These are phyloP conservation scores for Paradoxurus hermaphroditus DNA, from an alignment of 2,113 vertebrate genomes.

Conservation along the genomic window DNA sequence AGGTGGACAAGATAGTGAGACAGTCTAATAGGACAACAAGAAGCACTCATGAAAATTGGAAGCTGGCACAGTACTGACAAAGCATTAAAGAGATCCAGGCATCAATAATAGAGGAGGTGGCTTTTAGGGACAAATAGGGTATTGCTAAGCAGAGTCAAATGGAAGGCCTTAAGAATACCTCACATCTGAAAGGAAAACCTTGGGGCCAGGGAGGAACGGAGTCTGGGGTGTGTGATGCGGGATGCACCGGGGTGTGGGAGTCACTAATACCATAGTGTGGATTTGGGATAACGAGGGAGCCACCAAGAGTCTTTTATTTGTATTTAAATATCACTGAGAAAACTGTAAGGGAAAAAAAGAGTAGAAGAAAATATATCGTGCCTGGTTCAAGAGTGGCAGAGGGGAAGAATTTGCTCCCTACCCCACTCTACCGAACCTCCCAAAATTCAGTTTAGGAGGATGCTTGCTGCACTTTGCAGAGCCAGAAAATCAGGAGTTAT, in stretches of 20 bases:
- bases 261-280: neutral
- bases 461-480: neutral
- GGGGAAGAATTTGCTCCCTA: neutral
- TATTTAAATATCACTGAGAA: neutral
- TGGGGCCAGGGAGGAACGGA: neutral
- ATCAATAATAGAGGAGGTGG: neutral
- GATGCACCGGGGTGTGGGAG: neutral
- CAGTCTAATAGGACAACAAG: neutral
- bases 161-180: neutral
- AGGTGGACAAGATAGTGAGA: neutral
- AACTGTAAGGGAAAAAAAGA: neutral
- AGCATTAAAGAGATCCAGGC: neutral
- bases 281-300: neutral
- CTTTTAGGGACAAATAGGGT: neutral
- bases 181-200: neutral
- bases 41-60: neutral
- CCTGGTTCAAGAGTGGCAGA: neutral
- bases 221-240: fast-evolving
- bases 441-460: neutral
- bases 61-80: neutral
- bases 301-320: neutral
- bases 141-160: neutral
- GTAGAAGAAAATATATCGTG: neutral
- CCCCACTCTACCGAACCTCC: neutral
- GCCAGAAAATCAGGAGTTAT: neutral